Percentiles rank a stretch among this genome's conserved stretches.
Conservation (phyloP, 2,797 vertebrate species). For the Enteromius viviparus region DNA sequence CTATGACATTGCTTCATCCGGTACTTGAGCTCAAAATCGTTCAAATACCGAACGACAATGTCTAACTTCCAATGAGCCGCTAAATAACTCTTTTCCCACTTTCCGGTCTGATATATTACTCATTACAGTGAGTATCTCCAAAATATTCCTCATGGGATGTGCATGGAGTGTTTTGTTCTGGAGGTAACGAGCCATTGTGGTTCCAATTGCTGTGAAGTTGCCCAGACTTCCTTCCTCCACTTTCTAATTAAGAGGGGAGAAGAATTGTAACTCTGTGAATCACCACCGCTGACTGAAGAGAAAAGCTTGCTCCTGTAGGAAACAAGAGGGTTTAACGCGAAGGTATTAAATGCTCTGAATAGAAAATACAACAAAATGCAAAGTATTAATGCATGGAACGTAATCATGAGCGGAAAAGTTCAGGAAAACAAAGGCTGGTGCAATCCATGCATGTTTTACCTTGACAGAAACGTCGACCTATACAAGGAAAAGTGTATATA, state of each 20-base stretch:
- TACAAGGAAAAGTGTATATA: not conserved
- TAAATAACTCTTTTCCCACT: conserved; percentile 15
- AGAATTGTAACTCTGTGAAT: conserved; percentile 54
- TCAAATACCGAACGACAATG: not conserved
- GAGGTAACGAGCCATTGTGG: conserved; percentile 54
- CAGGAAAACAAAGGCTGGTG: not conserved
- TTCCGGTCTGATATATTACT: conserved; percentile 35
- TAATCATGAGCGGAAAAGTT: not conserved
- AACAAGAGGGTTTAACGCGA: not conserved
- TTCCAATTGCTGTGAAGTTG: conserved; percentile 43
- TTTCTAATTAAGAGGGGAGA: conserved; percentile 41
- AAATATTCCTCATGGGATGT: conserved; percentile 39
- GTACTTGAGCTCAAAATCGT: not conserved
- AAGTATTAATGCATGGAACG: not conserved
- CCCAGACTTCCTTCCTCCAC: conserved; percentile 35
- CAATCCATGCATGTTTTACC: not conserved
- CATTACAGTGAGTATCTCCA: conserved; percentile 38
- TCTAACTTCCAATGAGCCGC: conserved; percentile 9
- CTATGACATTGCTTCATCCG: conserved; percentile 2
- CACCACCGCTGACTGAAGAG: conserved; percentile 34
- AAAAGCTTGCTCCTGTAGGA: not conserved
- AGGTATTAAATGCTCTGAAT: not conserved
- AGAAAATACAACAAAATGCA: not conserved
- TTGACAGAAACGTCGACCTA: not conserved
- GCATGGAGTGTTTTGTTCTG: conserved; percentile 39